These are phyloP conservation scores for Venustaconcha ellipsiformis DNA, from an alignment of 1,140 invertebrate genomes.

Conservation along the genomic window DNA sequence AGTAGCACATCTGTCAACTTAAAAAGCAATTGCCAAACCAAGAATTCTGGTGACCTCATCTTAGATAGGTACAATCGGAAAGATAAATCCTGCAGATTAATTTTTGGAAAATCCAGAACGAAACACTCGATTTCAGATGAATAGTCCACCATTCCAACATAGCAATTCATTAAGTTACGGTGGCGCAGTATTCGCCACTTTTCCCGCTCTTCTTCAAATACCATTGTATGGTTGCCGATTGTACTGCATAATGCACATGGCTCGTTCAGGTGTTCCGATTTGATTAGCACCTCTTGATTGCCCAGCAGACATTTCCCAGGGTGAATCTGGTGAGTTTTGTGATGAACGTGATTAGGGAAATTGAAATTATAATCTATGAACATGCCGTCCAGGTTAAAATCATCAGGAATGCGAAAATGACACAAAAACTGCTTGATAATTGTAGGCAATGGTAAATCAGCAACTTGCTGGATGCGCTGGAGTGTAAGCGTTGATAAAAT, in stretches of 20 bases:
- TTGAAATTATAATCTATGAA: slow-evolving; percentile 51
- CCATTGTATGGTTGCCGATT: slow-evolving; percentile 31
- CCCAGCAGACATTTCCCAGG: slow-evolving; percentile 44
- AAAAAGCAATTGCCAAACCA: slow-evolving; percentile 41
- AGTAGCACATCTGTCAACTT: slow-evolving; percentile 41
- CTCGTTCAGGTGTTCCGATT: slow-evolving; percentile 34
- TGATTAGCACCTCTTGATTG: slow-evolving; percentile 45
- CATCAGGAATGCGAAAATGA: slow-evolving; percentile 44
- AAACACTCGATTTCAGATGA: slow-evolving; percentile 29
- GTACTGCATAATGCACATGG: slow-evolving; percentile 36
- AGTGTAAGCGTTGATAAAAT: slow-evolving; percentile 39
- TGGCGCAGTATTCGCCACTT: slow-evolving; percentile 41
- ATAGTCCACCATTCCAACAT: slow-evolving; percentile 29
- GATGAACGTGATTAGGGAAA: slow-evolving; percentile 53
- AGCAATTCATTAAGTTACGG: slow-evolving; percentile 45
- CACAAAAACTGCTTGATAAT: slow-evolving; percentile 40
- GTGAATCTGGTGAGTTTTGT: slow-evolving; percentile 50
- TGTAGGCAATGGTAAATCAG: slow-evolving; percentile 40
- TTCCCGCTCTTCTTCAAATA: slow-evolving; percentile 33
- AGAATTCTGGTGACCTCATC: slow-evolving; percentile 37
- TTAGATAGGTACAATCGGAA: slow-evolving; percentile 33
- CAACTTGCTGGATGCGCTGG: slow-evolving; percentile 36
- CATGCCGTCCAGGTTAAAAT: slow-evolving; percentile 44
- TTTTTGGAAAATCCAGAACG: slow-evolving; percentile 47
- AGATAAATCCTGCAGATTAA: slow-evolving; percentile 45